Evolutionary conservation across 1,140 invertebrate species (phyloP).

Genomic region (Psix sp.): DNA sequence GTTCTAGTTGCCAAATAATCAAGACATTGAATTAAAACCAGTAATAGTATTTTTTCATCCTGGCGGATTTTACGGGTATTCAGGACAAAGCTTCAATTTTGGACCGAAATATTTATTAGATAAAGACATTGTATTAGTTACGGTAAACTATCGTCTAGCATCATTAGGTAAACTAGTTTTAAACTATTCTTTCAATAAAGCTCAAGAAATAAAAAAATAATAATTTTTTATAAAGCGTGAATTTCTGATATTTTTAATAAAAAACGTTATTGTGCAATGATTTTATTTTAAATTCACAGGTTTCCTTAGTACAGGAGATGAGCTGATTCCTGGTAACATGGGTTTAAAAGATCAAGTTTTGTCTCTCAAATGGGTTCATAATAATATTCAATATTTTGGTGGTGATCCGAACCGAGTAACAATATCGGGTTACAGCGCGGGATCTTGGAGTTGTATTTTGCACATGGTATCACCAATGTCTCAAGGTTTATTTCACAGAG

Average conservation of each 20-base stretch:
- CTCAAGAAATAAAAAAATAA: too few species aligned
- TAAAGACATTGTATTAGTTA: constrained; percentile 82
- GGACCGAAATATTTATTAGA: constrained; percentile 82
- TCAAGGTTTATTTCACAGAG: constrained; percentile 83
- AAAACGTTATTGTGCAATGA: too few species aligned
- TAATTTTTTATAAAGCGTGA: too few species aligned
- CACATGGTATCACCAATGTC: constrained; percentile 86
- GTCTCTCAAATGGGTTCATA: constrained; percentile 84
- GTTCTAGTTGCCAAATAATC: constrained; percentile 31
- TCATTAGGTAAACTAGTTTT: constrained; percentile 71
- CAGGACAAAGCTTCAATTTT: constrained; percentile 75
- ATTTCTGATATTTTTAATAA: too few species aligned
- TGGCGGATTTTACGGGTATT: constrained; percentile 76
- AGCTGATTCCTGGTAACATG: constrained; percentile 82
- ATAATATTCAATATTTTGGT: constrained; percentile 85
- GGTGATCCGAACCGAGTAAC: constrained; percentile 85
- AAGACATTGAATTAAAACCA: constrained; percentile 47
- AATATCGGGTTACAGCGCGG: constrained; percentile 83
- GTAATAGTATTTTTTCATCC: constrained; percentile 78
- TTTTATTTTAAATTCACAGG: too few species aligned
- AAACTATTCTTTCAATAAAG: too few species aligned
- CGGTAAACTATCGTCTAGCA: constrained; percentile 84
- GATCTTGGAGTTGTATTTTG: constrained; percentile 80
- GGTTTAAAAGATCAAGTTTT: constrained; percentile 86
- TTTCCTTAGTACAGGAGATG: constrained; percentile 82